Evolutionary conservation across 35 echinoderm and acorn worm genomes (phyloP).

Genomic region (Anneissia japonica): DNA sequence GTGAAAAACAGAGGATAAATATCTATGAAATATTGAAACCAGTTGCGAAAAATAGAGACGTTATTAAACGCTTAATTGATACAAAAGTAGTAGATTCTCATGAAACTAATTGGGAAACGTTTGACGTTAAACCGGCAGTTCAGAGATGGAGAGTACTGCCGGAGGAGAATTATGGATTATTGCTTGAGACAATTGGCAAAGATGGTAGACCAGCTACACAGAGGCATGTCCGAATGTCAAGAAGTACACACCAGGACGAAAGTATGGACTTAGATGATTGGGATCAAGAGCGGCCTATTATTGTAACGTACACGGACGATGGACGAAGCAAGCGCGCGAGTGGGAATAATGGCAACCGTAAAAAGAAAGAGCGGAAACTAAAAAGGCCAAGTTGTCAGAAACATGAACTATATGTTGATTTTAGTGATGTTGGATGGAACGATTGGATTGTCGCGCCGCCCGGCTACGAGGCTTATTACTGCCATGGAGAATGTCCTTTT

Average conservation of each 20-base stretch:
- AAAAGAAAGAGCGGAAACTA: constrained; percentile 29
- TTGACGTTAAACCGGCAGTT: constrained; percentile 84
- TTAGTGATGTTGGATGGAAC: constrained; percentile 87
- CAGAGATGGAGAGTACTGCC: constrained; percentile 47
- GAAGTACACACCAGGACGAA: constrained; percentile 28
- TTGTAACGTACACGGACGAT: constrained; percentile 89
- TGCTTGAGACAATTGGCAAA: constrained; percentile 65
- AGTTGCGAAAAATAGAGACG: constrained; percentile 58
- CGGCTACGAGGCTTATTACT: constrained; percentile 90
- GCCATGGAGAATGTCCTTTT: constrained; percentile 87
- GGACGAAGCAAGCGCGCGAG: constrained; percentile 62
- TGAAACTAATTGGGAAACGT: constrained; percentile 74
- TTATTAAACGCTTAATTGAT: constrained; percentile 93
- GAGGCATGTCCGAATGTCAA: constrained; percentile 28
- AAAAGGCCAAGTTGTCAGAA: constrained; percentile 61
- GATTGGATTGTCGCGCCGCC: constrained; percentile 93
- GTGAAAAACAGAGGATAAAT: constrained; percentile 67
- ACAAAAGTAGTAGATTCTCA: constrained; percentile 73
- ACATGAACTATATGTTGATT: constrained; percentile 83
- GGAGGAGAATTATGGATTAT: constrained; percentile 72
- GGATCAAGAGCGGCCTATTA: constrained; percentile 65
- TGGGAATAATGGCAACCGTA: constrained; percentile 13
- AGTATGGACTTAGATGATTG: constrained; percentile 40
- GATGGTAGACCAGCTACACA: constrained; percentile 41
- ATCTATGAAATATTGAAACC: constrained; percentile 92